These are phyloP conservation scores for Bombus waltoni DNA, from an alignment of 1,140 invertebrate genomes.

Conservation along the genomic window DNA sequence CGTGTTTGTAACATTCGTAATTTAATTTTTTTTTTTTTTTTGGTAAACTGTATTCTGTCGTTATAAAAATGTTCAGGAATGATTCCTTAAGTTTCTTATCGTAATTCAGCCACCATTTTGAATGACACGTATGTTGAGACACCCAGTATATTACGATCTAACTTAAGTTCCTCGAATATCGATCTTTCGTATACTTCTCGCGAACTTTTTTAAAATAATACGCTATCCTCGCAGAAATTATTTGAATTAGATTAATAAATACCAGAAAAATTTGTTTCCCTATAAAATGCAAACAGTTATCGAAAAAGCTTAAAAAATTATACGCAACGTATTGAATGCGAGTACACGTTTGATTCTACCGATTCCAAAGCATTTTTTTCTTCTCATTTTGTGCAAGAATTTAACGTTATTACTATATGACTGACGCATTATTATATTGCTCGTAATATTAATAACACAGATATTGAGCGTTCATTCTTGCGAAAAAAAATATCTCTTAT, in stretches of 20 bases:
- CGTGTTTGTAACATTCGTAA: no score
- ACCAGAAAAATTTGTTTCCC: accelerated
- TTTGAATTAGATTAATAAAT: background rate
- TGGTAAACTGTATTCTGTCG: background rate
- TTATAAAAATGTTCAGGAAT: no score
- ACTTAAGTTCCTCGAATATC: background rate
- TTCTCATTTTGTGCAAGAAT: background rate
- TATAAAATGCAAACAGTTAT: background rate
- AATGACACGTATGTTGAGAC: background rate
- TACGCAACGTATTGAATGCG: background rate
- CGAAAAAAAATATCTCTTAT: conserved; percentile 68
- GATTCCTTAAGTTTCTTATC: background rate
- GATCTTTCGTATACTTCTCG: background rate
- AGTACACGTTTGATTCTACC: background rate
- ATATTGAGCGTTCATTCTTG: conserved; percentile 58
- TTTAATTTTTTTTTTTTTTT: no score
- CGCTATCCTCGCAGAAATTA: background rate
- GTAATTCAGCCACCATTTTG: background rate
- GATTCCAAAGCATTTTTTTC: background rate
- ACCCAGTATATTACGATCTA: background rate
- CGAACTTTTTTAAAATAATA: background rate
- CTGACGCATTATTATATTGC: conserved; percentile 23
- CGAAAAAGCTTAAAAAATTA: background rate
- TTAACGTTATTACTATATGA: background rate
- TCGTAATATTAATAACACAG: conserved; percentile 60